phyloP scores from a whole-genome alignment of 2,113 vertebrate genomes.

The Dryoscopus gambensis region DNA sequence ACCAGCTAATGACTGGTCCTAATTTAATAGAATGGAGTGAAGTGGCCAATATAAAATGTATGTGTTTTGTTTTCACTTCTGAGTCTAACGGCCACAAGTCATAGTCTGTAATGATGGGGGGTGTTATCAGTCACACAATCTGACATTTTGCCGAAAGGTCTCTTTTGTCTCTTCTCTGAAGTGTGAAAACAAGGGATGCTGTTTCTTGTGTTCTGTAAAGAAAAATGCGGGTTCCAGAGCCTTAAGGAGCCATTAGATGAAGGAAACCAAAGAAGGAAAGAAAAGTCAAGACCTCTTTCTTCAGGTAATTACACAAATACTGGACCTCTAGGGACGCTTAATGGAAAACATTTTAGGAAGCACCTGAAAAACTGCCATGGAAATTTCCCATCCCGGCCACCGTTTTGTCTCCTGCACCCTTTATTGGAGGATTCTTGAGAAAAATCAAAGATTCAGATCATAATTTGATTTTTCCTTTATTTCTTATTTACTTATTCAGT shows the following conservation, averaged over 20 bases:
- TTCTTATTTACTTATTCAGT: background rate
- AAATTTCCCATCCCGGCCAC: background rate
- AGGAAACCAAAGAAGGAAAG: background rate
- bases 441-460: background rate
- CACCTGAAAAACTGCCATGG: constrained; percentile 2
- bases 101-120: background rate
- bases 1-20: background rate
- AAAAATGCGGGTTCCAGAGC: background rate
- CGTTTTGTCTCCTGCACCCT: background rate
- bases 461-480: background rate
- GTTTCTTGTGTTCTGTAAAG: background rate
- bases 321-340: background rate
- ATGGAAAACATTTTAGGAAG: constrained; percentile 9
- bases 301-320: background rate
- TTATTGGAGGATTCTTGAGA: background rate
- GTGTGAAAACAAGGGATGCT: constrained; percentile 23
- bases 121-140: constrained; percentile 5
- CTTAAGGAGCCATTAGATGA: background rate
- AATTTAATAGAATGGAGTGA: background rate
- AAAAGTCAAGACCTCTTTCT: background rate
- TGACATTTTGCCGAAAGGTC: constrained; percentile 55
- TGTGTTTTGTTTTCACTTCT: constrained; percentile 16
- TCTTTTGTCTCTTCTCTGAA: constrained; percentile 41
- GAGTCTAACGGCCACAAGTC: constrained; percentile 7
- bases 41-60: background rate